Percentiles rank a stretch among this genome's conserved stretches.
Evolutionary conservation across 2,113 vertebrate genomes (phyloP).

Genomic region (Trachemys scripta): DNA sequence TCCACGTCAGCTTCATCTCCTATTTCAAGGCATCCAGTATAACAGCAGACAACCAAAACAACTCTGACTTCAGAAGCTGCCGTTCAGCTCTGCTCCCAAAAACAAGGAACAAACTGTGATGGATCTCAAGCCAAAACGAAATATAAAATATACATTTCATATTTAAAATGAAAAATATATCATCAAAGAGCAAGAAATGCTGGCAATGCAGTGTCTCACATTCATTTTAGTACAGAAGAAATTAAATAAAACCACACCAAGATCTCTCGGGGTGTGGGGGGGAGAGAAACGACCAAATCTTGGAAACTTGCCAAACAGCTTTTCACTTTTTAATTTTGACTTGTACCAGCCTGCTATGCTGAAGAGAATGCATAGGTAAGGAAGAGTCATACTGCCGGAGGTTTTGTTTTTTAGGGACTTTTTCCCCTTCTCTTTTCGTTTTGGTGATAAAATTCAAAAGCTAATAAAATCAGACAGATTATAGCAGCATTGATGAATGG

Average conservation of each 20-base stretch:
- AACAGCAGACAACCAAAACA: background rate
- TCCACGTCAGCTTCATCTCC: background rate
- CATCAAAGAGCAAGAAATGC: background rate
- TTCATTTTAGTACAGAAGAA: background rate
- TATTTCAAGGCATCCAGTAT: background rate
- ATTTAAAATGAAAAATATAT: background rate
- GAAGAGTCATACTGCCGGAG: conserved; percentile 8
- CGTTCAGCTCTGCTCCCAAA: background rate
- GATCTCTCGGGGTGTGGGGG: background rate
- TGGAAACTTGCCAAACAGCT: background rate
- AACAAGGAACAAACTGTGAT: background rate
- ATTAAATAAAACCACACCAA: background rate
- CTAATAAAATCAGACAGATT: conserved; percentile 83
- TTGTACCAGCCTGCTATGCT: background rate
- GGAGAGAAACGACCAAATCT: background rate
- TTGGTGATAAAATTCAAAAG: conserved; percentile 81
- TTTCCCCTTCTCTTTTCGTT: conserved; percentile 45
- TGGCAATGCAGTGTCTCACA: background rate
- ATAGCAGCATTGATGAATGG: conserved; percentile 81
- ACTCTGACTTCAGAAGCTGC: background rate
- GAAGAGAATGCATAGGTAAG: conserved; percentile 27
- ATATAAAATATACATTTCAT: background rate
- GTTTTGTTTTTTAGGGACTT: background rate
- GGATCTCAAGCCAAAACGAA: background rate
- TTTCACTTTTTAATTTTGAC: conserved; percentile 40